These are phyloP conservation scores for Arctia plantaginis DNA, from an alignment of 2,888 invertebrate species.

Conservation along the genomic window DNA sequence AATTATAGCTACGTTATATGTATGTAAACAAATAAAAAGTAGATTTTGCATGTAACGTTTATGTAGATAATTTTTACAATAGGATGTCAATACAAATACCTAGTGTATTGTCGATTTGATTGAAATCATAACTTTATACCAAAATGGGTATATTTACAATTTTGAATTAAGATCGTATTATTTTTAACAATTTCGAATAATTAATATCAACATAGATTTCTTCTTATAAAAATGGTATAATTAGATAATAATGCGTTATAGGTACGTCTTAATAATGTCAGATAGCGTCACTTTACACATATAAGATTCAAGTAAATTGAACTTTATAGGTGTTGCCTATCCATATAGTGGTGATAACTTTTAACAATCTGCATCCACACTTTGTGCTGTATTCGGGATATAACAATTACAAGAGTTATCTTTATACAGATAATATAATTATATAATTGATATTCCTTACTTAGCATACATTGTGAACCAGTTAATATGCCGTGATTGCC, in stretches of 20 bases:
- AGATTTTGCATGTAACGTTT: slow-evolving; percentile 32
- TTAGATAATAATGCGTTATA: slow-evolving; percentile 31
- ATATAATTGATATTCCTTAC: slow-evolving; percentile 54
- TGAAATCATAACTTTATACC: slow-evolving; percentile 25
- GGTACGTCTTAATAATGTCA: slow-evolving; percentile 28
- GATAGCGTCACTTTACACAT: slow-evolving; percentile 66
- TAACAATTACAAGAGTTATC: slow-evolving; percentile 51
- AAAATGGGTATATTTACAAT: slow-evolving; percentile 39
- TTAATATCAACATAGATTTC: slow-evolving; percentile 21
- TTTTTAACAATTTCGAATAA: slow-evolving; percentile 38
- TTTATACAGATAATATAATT: slow-evolving; percentile 39
- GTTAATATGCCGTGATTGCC: slow-evolving; percentile 55
- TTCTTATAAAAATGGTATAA: slow-evolving; percentile 22
- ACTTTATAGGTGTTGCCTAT: slow-evolving; percentile 69
- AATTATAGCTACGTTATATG: slow-evolving; percentile 52
- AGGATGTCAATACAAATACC: slow-evolving; percentile 30
- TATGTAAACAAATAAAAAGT: slow-evolving; percentile 50
- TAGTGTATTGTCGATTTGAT: slow-evolving; percentile 32
- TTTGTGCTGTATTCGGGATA: slow-evolving; percentile 56
- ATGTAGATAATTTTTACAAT: slow-evolving; percentile 40
- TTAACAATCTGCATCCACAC: slow-evolving; percentile 69
- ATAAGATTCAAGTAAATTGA: slow-evolving; percentile 74
- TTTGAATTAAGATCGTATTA: slow-evolving; percentile 52
- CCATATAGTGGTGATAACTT: slow-evolving; percentile 57
- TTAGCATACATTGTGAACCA: slow-evolving; percentile 65